Conservation (phyloP, 2,113 vertebrate genomes). For the Syrrhaptes paradoxus region DNA sequence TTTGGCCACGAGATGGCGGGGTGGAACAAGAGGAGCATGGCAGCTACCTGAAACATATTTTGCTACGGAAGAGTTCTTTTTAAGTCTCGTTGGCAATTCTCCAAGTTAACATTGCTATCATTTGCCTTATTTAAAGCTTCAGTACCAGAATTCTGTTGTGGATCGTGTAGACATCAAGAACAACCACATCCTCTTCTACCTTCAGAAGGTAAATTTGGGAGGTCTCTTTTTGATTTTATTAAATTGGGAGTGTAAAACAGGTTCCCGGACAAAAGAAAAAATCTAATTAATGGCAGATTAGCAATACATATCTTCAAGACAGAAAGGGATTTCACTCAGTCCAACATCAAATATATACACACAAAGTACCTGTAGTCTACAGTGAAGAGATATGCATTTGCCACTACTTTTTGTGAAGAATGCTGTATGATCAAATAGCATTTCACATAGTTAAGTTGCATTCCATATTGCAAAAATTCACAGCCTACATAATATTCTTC, state of each 20-base stretch:
- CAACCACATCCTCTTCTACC: conserved; percentile 61
- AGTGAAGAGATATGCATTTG: background rate
- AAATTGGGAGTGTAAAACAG: background rate
- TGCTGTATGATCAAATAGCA: background rate
- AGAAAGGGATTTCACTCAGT: background rate
- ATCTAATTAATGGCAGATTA: background rate
- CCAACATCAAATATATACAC: background rate
- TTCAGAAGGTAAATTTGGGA: conserved; percentile 46
- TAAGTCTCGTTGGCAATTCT: background rate
- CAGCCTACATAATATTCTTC: background rate
- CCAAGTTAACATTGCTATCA: background rate
- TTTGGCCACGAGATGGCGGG: background rate
- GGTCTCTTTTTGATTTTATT: background rate
- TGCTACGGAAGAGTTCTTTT: rapidly evolving
- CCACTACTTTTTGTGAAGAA: background rate
- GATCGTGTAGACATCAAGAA: conserved; percentile 53
- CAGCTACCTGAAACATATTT: rapidly evolving
- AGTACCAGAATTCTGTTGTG: background rate
- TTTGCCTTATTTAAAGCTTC: conserved; percentile 55
- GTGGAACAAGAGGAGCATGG: background rate
- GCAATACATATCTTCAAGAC: background rate
- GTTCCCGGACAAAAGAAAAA: background rate
- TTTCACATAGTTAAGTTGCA: background rate
- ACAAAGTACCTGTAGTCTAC: background rate
- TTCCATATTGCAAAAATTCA: background rate